A percentile compares a stretch with the other conserved stretches of the same genome.
phyloP scores from a whole-genome alignment of 30 jellyfish, hydroid and myxozoan genomes.

The Pseudorhiza aurosa region DNA sequence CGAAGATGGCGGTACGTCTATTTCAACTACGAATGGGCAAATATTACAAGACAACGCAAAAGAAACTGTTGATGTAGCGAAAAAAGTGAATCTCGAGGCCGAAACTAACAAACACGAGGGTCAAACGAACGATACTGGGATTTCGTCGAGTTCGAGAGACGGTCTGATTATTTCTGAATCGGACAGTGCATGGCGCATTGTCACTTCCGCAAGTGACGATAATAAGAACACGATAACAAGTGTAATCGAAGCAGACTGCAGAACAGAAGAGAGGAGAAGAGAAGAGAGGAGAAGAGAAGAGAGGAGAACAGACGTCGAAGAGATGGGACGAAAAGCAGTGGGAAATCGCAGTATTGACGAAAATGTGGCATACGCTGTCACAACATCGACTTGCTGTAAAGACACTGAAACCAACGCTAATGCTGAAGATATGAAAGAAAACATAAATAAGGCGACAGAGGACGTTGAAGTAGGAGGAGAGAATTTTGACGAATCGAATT shows the following conservation, averaged over 20 bases:
- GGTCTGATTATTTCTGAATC: not conserved
- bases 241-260: conserved; percentile 3
- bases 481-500: not conserved
- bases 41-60: not conserved
- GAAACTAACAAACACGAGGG: no score
- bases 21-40: conserved; percentile 38
- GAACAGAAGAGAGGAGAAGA: not conserved
- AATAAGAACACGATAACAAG: not conserved
- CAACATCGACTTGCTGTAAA: no score
- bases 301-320: not conserved
- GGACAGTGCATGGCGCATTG: conserved; percentile 19
- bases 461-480: not conserved
- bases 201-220: conserved; percentile 45
- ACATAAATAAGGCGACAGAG: not conserved
- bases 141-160: no score
- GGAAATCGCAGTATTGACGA: not conserved
- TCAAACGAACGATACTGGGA: no score
- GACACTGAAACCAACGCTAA: not conserved
- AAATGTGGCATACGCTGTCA: not conserved
- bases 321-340: conserved; percentile 19
- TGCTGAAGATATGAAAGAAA: not conserved
- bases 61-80: not conserved
- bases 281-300: conserved; percentile 21
- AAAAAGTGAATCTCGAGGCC: not conserved
- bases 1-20: conserved; percentile 26